Conservation (phyloP, 2,113 vertebrate species). For the Cromileptes altivelis region DNA sequence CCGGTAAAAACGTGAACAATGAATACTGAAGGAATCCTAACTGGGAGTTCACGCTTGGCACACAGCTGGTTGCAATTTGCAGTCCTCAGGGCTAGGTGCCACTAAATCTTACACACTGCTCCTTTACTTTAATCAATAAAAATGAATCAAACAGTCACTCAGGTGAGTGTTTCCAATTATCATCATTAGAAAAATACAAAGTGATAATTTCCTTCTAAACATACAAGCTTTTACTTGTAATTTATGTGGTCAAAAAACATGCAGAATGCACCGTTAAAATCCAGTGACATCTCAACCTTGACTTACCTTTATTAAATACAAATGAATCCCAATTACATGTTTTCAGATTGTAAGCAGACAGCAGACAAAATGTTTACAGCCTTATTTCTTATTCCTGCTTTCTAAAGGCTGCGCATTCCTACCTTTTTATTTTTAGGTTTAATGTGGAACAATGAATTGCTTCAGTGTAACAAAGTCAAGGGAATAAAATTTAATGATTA, state of each 20-base stretch:
- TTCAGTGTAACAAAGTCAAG: conserved; percentile 48
- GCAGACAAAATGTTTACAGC: neutral
- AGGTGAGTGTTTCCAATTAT: neutral
- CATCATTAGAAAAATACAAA: conserved; percentile 3
- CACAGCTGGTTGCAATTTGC: no score
- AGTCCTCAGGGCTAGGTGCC: no score
- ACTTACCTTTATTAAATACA: conserved; percentile 29
- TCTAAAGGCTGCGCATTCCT: neutral
- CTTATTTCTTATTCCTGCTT: neutral
- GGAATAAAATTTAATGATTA: conserved; percentile 51
- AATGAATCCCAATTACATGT: neutral
- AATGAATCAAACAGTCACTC: neutral
- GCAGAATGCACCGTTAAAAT: conserved; percentile 3
- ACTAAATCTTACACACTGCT: no score
- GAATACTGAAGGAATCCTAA: no score
- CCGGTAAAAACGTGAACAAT: no score
- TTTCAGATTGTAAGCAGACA: neutral
- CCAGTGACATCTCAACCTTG: neutral
- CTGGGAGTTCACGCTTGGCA: no score
- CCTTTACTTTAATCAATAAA: conserved; percentile 30
- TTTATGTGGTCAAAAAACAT: neutral
- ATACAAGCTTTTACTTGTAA: neutral
- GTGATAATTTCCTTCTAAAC: neutral
- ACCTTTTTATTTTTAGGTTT: conserved; percentile 2
- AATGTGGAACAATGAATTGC: conserved; percentile 31